Evolutionary conservation across 2,888 invertebrate genomes (phyloP), one percentile per base, ranked within the genome.

Genomic region (Lithosia quadra): DNA sequence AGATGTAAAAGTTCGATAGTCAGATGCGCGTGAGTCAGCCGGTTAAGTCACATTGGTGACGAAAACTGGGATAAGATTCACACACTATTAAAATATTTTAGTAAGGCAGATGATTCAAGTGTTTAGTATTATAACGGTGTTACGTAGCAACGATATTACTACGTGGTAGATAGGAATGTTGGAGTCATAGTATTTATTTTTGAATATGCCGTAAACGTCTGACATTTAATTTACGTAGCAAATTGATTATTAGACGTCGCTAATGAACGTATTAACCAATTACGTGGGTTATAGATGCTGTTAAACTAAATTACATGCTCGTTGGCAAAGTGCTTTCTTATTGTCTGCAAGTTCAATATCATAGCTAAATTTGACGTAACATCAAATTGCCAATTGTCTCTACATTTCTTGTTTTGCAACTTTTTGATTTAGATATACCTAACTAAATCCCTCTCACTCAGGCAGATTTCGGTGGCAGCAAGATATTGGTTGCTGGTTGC

Each of bases 91-190:
- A 62, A 56, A 67, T 56, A 24, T 66, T 60, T 61, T 60, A 28
- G 21, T 62, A 22, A 62, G 15, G 24, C 39, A 13, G 56, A 65
- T 69, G 69, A 69, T 69, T 69, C 69, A 69, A 62, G 4, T 36
- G 56, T 62, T 36, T 57, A 63, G 36, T 39, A 65, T 62, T 65
- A 34, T 34, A 69, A 59, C 39, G 39, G 39, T 18, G 55, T 76
- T 79, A 82, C 74, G 78, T 69, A 11, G 61, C 10, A 0, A 65
- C 68, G 67, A 73, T 78, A 78, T 74, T 62, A 60, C 69, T 65
- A 71, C 79, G 83, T 75, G 68, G 49, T 65, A 72, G 36, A 39
- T 10, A 58, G 71, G 78, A 74, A 83, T 83, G 72, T 77, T 28
- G 36, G 69, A 61, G 33, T 49, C 8, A 61, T 61, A 49, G 34